Conservation (phyloP, 2,888 invertebrate species). For the Sinopyrophorus schimmeli region DNA sequence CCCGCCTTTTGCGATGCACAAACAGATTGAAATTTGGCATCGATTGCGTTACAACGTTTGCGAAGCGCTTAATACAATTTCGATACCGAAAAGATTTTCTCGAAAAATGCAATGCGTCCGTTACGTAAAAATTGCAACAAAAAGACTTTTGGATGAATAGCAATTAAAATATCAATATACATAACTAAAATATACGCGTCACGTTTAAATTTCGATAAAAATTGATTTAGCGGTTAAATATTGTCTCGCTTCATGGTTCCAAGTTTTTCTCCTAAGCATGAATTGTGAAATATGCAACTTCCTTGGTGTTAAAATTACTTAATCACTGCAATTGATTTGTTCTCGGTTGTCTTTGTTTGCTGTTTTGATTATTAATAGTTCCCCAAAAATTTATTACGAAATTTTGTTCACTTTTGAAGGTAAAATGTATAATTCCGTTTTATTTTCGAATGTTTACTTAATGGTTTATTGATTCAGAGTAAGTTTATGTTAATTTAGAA, state of each 20-base stretch:
- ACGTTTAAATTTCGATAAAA: constrained; percentile 7
- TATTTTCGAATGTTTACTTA: constrained; percentile 10
- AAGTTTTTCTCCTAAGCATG: constrained; percentile 11
- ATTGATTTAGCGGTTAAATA: constrained; percentile 14
- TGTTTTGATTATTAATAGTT: constrained; percentile 15
- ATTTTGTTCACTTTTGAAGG: constrained; percentile 14
- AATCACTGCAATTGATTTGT: constrained; percentile 23
- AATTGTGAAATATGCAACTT: constrained; percentile 18
- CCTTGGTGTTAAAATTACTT: constrained; percentile 23
- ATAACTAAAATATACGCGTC: too few species aligned
- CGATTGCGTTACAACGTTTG: too few species aligned
- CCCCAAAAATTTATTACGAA: constrained; percentile 16
- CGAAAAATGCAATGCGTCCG: too few species aligned
- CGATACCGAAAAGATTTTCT: too few species aligned
- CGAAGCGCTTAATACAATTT: too few species aligned
- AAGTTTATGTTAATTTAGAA: constrained; percentile 21
- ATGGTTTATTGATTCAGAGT: constrained; percentile 18
- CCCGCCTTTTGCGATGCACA: too few species aligned
- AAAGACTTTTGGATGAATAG: too few species aligned
- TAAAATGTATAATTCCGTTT: constrained; percentile 23
- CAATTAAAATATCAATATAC: too few species aligned
- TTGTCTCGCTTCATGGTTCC: constrained; percentile 9
- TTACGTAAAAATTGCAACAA: too few species aligned
- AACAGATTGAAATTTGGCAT: too few species aligned
- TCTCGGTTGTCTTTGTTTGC: constrained; percentile 6